Conservation (phyloP, 2,113 vertebrate genomes). For the Oenanthe melanoleuca region DNA sequence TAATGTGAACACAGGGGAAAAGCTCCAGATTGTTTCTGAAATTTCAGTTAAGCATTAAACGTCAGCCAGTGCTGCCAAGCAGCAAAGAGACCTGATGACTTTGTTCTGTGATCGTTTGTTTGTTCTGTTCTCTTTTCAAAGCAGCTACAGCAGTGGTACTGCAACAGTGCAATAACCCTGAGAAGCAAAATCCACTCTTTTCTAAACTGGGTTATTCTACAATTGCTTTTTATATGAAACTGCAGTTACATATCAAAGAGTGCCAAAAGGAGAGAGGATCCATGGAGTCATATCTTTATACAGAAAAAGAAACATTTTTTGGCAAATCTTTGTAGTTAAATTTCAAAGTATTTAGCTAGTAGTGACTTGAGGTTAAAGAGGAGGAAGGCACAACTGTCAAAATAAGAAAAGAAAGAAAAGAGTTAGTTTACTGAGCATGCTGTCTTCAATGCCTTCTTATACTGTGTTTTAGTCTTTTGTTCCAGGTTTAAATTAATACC, state of each 20-base stretch:
- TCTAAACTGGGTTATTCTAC: background rate
- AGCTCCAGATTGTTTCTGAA: background rate
- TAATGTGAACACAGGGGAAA: background rate
- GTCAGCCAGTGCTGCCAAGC: background rate
- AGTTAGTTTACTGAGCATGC: background rate
- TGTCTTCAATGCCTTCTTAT: background rate
- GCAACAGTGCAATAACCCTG: background rate
- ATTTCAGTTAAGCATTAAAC: background rate
- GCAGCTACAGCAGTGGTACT: background rate
- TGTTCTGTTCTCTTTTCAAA: background rate
- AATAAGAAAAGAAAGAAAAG: background rate
- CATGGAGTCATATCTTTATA: background rate
- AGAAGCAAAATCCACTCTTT: background rate
- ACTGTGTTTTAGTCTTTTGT: background rate
- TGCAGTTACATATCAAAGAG: background rate
- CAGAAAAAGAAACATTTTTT: background rate
- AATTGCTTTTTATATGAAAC: background rate
- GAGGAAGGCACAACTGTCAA: background rate
- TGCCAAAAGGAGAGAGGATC: background rate
- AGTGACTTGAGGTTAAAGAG: background rate
- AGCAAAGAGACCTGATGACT: background rate
- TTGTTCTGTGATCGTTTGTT: background rate
- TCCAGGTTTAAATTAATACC: background rate
- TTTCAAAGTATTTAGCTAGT: background rate
- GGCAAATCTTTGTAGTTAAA: conserved; percentile 2